A percentile compares a stretch with the other conserved stretches of the same genome.
phyloP scores from a whole-genome alignment of 2,797 vertebrate genomes.

The Anguilla anguilla region DNA sequence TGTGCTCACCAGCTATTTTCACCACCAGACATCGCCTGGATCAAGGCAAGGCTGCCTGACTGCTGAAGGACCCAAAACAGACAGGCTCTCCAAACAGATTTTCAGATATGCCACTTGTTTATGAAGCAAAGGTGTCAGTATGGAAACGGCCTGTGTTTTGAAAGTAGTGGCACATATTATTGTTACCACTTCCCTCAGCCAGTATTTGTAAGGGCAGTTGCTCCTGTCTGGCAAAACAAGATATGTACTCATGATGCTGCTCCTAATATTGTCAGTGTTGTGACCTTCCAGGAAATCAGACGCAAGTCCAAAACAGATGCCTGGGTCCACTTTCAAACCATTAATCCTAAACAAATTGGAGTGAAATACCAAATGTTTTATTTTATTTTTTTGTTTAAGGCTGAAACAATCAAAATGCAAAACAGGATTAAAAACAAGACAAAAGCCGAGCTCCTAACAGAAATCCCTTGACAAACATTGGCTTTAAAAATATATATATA shows the following conservation, averaged over 20 bases:
- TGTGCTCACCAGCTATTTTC: not conserved
- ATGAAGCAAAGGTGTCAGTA: not conserved
- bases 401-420: conserved; percentile 24
- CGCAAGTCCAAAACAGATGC: not conserved
- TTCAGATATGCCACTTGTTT: not conserved
- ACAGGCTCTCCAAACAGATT: not conserved
- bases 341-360: conserved; percentile 3
- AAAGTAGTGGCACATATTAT: not conserved
- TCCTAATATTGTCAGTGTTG: not conserved
- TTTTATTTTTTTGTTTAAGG: not conserved
- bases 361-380: not conserved
- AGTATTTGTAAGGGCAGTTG: not conserved
- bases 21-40: not conserved
- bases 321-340: not conserved
- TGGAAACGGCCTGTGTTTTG: too few relatives aligned
- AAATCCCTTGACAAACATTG: conserved; percentile 3
- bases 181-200: not conserved
- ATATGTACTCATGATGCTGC: not conserved
- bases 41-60: not conserved
- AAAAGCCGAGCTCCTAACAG: not conserved
- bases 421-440: not conserved
- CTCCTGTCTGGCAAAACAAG: not conserved
- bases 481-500: not conserved
- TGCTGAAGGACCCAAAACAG: not conserved
- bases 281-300: conserved; percentile 12